Conservation (phyloP, 2,797 vertebrate species). For the Natrix natrix region DNA sequence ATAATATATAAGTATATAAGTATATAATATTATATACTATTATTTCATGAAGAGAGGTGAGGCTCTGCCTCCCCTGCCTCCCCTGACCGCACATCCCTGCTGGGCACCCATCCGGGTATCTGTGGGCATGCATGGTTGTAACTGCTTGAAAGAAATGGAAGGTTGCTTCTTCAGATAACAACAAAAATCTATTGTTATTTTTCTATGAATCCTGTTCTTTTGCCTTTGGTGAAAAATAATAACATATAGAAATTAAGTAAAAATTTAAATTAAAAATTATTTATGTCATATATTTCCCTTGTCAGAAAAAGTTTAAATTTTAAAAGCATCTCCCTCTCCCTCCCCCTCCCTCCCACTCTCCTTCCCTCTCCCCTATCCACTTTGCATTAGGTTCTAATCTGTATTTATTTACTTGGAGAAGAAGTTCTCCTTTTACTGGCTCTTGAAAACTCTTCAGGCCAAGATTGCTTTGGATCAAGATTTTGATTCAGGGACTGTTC, state of each 20-base stretch:
- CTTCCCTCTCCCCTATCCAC: rapidly evolving
- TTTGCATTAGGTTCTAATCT: background rate
- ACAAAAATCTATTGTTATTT: background rate
- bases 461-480: background rate
- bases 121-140: slow-evolving; percentile 6
- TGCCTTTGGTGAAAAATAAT: background rate
- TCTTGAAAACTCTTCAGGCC: background rate
- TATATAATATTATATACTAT: too few species aligned
- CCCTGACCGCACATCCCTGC: too few species aligned
- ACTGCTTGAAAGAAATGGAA: slow-evolving; percentile 21
- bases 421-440: background rate
- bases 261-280: background rate
- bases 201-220: background rate
- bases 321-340: background rate
- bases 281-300: background rate
- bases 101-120: slow-evolving; percentile 5
- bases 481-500: background rate
- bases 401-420: background rate
- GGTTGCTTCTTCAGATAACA: background rate
- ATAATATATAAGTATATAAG: too few species aligned
- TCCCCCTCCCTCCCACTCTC: too few species aligned
- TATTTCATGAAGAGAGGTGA: too few species aligned
- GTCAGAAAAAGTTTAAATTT: background rate
- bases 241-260: background rate
- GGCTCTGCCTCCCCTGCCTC: too few species aligned